phyloP scores from a whole-genome alignment of 2,888 invertebrate species.

The Caenorhabditis sp. region DNA sequence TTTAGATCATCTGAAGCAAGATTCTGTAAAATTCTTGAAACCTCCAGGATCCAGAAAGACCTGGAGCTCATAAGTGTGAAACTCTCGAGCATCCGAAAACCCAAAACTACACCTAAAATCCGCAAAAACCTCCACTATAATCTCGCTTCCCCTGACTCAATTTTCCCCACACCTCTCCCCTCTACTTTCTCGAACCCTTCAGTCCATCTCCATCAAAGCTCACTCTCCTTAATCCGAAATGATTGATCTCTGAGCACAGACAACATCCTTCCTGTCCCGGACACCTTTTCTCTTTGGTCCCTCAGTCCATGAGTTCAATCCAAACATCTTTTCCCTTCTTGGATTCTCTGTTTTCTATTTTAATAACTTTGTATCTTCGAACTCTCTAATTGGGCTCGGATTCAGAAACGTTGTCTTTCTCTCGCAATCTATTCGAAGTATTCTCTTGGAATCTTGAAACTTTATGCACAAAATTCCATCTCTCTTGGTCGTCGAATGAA shows the following conservation, averaged over 20 bases:
- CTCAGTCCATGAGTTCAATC: background rate
- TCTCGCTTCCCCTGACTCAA: no score
- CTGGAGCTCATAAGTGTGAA: no score
- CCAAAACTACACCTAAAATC: no score
- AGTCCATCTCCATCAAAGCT: background rate
- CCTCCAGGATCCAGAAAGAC: no score
- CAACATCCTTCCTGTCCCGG: conserved; percentile 41
- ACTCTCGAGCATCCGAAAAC: no score
- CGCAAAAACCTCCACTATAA: no score
- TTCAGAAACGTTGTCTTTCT: no score
- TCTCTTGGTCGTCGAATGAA: conserved; percentile 7
- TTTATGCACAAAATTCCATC: background rate
- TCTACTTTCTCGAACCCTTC: background rate
- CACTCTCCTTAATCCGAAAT: conserved; percentile 1
- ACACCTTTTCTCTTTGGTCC: conserved; percentile 33
- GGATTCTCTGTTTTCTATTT: background rate
- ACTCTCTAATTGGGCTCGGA: background rate
- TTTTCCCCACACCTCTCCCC: no score
- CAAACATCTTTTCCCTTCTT: conserved; percentile 33
- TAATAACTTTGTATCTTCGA: background rate
- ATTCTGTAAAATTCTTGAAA: no score
- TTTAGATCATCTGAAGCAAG: no score
- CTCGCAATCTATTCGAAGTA: no score
- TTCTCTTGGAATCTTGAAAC: no score
- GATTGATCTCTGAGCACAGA: conserved; percentile 47